A percentile compares a stretch with the other conserved stretches of the same genome.
phyloP scores from a whole-genome alignment of 2,113 vertebrate genomes.

The Zingel zingel region DNA sequence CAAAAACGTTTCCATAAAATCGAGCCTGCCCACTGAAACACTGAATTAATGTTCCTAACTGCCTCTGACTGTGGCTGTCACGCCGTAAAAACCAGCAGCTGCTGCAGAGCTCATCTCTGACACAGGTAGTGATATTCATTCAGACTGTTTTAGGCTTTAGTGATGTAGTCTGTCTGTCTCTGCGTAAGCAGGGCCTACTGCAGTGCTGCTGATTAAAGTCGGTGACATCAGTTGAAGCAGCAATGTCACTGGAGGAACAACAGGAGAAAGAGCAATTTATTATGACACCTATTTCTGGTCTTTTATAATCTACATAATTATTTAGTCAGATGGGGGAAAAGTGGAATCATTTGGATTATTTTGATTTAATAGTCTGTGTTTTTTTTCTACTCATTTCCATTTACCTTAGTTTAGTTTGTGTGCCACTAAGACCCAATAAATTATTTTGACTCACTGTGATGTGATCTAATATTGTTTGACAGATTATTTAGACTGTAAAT shows the following conservation, averaged over 20 bases:
- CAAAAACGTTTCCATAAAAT: not conserved
- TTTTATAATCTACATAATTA: not conserved
- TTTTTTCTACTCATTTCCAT: not conserved
- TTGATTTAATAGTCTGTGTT: not conserved
- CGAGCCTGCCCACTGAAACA: not conserved
- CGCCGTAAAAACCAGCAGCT: conserved; percentile 17
- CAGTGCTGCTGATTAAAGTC: conserved; percentile 67
- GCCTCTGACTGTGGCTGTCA: not conserved
- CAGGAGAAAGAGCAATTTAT: not conserved
- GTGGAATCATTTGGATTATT: not conserved
- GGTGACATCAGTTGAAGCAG: conserved; percentile 43
- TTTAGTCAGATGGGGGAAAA: not conserved
- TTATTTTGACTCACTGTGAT: not conserved
- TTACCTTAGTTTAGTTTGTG: not conserved
- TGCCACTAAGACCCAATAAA: not conserved
- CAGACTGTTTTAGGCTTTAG: conserved; percentile 31
- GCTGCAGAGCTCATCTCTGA: conserved; percentile 48
- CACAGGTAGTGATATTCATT: conserved; percentile 47
- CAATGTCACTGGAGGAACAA: conserved; percentile 23
- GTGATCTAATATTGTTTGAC: not conserved
- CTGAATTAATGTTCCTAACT: not conserved
- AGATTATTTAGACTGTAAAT: conserved; percentile 27
- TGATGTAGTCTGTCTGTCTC: conserved; percentile 41
- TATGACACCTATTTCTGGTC: conserved; percentile 8
- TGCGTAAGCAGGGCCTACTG: conserved; percentile 54